A percentile compares a stretch with the other conserved stretches of the same genome.
These are phyloP conservation scores for Solenopsis fugax DNA, from an alignment of 1,140 invertebrate genomes.

Conservation along the genomic window DNA sequence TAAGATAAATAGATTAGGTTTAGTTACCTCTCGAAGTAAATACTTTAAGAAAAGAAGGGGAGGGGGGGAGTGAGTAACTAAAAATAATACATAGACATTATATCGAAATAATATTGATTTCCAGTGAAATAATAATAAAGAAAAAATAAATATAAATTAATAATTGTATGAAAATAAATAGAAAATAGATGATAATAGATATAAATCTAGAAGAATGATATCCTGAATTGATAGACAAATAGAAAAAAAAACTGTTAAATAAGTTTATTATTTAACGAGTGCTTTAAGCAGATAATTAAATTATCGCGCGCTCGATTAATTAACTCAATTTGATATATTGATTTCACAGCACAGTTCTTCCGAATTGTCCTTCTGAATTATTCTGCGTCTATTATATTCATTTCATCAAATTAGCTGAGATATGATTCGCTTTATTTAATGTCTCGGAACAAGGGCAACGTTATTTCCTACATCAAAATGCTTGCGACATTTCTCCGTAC, in stretches of 20 bases:
- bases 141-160: background rate
- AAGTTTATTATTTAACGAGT: constrained; percentile 6
- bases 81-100: background rate
- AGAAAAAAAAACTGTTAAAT: background rate
- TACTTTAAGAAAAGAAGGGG: background rate
- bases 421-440: constrained; percentile 2
- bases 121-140: background rate
- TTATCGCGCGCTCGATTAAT: constrained; percentile 7
- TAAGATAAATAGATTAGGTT: constrained; percentile 44
- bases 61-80: background rate
- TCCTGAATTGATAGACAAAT: background rate
- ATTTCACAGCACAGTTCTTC: background rate
- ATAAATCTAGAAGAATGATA: background rate
- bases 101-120: background rate
- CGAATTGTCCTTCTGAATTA: constrained; percentile 23
- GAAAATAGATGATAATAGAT: background rate
- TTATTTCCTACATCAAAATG: background rate
- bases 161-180: background rate
- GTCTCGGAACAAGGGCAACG: background rate
- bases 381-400: background rate
- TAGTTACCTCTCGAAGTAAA: constrained; percentile 27
- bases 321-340: constrained; percentile 5
- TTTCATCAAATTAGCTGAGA: constrained; percentile 7
- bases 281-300: background rate
- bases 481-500: background rate